Evolutionary conservation across 2,113 vertebrate genomes (phyloP).

Genomic region (Jaculus jaculus): DNA sequence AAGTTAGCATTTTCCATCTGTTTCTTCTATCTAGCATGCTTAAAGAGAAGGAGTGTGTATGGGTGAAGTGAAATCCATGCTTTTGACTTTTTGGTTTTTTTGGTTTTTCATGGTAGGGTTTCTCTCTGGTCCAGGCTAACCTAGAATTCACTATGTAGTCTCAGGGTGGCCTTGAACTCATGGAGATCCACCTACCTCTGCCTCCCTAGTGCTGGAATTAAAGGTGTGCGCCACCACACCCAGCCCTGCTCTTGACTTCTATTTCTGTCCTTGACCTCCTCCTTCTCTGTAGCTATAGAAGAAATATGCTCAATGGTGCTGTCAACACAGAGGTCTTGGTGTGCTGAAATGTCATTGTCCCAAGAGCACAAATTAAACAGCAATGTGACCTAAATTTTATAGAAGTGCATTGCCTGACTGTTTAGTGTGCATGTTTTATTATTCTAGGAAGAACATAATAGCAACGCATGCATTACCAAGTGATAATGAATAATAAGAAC

Average conservation of each 20-base stretch:
- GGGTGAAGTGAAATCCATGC: not conserved
- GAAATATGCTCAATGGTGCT: not conserved
- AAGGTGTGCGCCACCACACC: too few species aligned
- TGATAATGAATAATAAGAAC: not conserved
- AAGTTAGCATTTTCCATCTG: not conserved
- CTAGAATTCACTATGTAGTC: too few species aligned
- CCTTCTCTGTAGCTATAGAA: constrained; percentile 11
- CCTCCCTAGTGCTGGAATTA: too few species aligned
- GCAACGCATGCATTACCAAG: not conserved
- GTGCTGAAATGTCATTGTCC: constrained; percentile 10
- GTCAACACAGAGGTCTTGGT: constrained; percentile 18
- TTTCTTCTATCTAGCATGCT: not conserved
- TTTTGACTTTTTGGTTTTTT: too few species aligned
- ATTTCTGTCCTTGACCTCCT: not conserved
- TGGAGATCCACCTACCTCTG: too few species aligned
- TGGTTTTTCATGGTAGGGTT: too few species aligned
- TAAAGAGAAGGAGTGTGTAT: not conserved
- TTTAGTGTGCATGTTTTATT: not conserved
- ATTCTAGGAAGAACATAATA: constrained; percentile 41
- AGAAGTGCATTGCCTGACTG: not conserved
- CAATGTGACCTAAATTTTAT: constrained; percentile 21
- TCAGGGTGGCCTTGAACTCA: too few species aligned
- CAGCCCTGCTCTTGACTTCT: not conserved
- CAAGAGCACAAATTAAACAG: constrained; percentile 27
- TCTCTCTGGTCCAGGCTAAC: too few species aligned